Base-by-base conservation (phyloP, 2,888 invertebrate species). In the Elgonia sp. region DNA sequence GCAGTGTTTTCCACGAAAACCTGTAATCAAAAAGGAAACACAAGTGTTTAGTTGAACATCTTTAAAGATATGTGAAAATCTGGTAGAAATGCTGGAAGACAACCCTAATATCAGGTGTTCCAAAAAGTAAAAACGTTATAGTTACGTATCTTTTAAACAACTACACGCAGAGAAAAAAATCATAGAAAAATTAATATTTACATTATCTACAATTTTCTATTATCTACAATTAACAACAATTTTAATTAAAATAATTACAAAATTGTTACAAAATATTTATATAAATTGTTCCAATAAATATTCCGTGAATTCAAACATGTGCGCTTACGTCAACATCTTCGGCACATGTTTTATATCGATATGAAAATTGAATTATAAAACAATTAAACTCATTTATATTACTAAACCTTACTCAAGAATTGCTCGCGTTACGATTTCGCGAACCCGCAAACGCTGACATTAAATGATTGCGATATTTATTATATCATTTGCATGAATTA, bases 1-100 rank as follows among this genome's bases (percentile, higher is more conserved):
- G 95, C 98, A 98, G 94, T 98, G 97, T 92, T 96, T 97, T 50
- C 98, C 98, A 82, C 97, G 96, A 94, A 97, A 98, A 90, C 98
- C 98, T 98, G 95, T 0, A 93, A 92, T 86, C 89, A 42, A 46
- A 65, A 72, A 53, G 7, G 1, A 53, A 53, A 4, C 53, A 53
- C n/a, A 55, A 75, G 5, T 29, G 5, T 29, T 29, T 29, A 29
- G 29, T 57, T 57, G 3, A 57, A 20, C 6, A 21, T 20, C 57
- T 53, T 53, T n/a, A 2, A n/a, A n/a, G 53, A 53, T 10, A 7
- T n/a, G 53, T 3, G 10, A n/a, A n/a, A n/a, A 53, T 53, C n/a
- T n/a, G n/a, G n/a, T n/a, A n/a, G n/a, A n/a, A n/a, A n/a, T n/a
- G n/a, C n/a, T n/a, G n/a, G n/a, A n/a, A n/a, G n/a, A n/a, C n/a